Evolutionary conservation across 2,888 invertebrate species (phyloP).

Genomic region (Pheosia gnoma): DNA sequence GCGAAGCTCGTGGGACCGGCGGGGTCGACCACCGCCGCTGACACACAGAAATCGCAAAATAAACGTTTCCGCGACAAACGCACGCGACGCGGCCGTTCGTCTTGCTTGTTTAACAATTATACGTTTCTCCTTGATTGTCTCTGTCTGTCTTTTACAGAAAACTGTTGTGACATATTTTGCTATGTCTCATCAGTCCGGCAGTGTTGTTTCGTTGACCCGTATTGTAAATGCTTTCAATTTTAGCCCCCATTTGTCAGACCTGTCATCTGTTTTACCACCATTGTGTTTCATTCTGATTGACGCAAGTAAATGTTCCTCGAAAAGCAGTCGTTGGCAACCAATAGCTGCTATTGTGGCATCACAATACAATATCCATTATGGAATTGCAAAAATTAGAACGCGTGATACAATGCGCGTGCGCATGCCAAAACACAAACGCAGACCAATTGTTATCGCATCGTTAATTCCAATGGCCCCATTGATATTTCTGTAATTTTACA

Average conservation of each 20-base stretch:
- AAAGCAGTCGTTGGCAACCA: slow-evolving; percentile 34
- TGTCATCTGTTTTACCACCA: slow-evolving; percentile 13
- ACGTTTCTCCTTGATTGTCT: slow-evolving; percentile 13
- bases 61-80: slow-evolving; percentile 27
- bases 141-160: slow-evolving; percentile 22
- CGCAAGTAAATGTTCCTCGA: slow-evolving; percentile 26
- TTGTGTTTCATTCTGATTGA: slow-evolving; percentile 30
- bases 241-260: not conserved
- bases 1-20: slow-evolving; percentile 34
- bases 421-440: slow-evolving; percentile 55
- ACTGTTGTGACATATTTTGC: slow-evolving; percentile 17
- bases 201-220: not conserved
- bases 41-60: slow-evolving; percentile 21
- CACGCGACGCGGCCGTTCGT: slow-evolving; percentile 37
- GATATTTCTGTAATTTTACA: slow-evolving; percentile 15
- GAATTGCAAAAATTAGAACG: slow-evolving; percentile 50
- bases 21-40: slow-evolving; percentile 33
- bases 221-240: not conserved
- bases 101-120: slow-evolving; percentile 27
- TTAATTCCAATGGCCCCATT: slow-evolving; percentile 26
- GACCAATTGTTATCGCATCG: slow-evolving; percentile 38
- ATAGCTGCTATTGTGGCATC: slow-evolving; percentile 31
- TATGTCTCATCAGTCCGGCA: not conserved
- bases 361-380: slow-evolving; percentile 43
- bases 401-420: slow-evolving; percentile 58